These are phyloP conservation scores for Sesamia inferens DNA, from an alignment of 2,888 invertebrate species.

Conservation along the genomic window DNA sequence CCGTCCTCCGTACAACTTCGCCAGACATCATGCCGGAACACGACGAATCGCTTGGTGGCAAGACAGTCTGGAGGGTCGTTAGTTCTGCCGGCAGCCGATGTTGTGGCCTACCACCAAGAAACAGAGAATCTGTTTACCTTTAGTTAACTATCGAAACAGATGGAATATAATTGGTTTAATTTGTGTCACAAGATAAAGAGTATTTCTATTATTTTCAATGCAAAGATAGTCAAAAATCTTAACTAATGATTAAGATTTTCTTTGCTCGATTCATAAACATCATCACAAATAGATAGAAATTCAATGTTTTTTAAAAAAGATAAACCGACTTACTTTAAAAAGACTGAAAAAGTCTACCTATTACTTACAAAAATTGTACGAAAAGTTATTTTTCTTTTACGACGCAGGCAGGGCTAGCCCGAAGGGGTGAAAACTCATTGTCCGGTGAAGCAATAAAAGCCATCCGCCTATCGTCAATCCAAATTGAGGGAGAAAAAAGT, in stretches of 20 bases:
- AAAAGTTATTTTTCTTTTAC: slow-evolving; percentile 40
- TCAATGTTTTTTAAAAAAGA: not conserved
- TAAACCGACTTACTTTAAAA: not conserved
- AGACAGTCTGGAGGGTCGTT: too few relatives aligned
- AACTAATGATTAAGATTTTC: not conserved
- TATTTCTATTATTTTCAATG: not conserved
- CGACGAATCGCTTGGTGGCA: too few relatives aligned
- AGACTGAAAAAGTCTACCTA: not conserved
- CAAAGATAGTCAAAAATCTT: not conserved
- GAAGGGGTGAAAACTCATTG: slow-evolving; percentile 49
- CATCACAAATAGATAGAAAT: not conserved
- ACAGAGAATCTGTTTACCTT: too few relatives aligned
- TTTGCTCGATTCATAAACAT: not conserved
- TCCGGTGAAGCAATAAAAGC: slow-evolving; percentile 51
- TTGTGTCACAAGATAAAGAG: not conserved
- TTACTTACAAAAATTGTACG: slow-evolving; percentile 16
- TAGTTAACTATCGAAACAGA: too few relatives aligned
- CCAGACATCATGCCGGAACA: too few relatives aligned
- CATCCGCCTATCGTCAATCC: slow-evolving; percentile 35
- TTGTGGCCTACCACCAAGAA: too few relatives aligned
- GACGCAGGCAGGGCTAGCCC: slow-evolving; percentile 19
- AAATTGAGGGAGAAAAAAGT: slow-evolving; percentile 41
- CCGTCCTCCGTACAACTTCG: too few relatives aligned
- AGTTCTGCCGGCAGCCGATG: too few relatives aligned
- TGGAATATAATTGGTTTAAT: not conserved